Percentiles rank a stretch among this genome's conserved stretches.
phyloP scores from a whole-genome alignment of 2,113 vertebrate species.

The Centropus bengalensis region DNA sequence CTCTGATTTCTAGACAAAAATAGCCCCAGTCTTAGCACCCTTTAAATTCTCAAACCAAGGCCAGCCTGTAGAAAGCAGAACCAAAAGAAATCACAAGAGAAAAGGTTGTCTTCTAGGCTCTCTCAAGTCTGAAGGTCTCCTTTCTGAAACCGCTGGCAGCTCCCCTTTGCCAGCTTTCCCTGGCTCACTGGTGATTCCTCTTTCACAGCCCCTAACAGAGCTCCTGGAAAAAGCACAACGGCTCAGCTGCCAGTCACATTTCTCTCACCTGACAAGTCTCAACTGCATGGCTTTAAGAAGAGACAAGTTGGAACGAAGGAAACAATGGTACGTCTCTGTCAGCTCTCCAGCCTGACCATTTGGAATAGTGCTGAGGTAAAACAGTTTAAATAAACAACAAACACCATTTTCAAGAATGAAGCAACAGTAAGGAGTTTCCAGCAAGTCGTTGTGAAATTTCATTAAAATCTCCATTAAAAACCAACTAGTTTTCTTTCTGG shows the following conservation, averaged over 20 bases:
- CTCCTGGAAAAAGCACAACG: not conserved
- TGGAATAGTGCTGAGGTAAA: not conserved
- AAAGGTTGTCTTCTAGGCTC: not conserved
- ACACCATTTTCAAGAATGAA: not conserved
- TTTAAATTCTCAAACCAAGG: not conserved
- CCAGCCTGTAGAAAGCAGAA: not conserved
- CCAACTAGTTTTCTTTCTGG: constrained; percentile 37
- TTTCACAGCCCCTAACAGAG: not conserved
- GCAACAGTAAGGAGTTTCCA: not conserved
- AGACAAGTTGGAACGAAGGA: not conserved
- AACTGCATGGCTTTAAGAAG: not conserved
- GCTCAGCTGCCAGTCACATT: not conserved
- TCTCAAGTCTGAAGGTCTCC: not conserved
- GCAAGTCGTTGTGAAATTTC: constrained; percentile 43
- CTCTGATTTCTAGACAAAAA: not conserved
- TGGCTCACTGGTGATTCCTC: constrained; percentile 13
- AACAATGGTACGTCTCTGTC: not conserved
- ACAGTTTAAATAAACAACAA: not conserved
- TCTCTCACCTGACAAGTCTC: not conserved
- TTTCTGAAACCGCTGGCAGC: not conserved
- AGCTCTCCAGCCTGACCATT: not conserved
- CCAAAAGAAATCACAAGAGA: not conserved
- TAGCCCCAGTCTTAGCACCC: not conserved
- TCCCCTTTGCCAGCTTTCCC: not conserved
- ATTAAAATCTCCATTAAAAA: constrained; percentile 47